Percentiles rank a stretch among this genome's conserved stretches.
These are phyloP conservation scores for Ormyrus nitidulus DNA, from an alignment of 2,888 invertebrate species.

Conservation along the genomic window DNA sequence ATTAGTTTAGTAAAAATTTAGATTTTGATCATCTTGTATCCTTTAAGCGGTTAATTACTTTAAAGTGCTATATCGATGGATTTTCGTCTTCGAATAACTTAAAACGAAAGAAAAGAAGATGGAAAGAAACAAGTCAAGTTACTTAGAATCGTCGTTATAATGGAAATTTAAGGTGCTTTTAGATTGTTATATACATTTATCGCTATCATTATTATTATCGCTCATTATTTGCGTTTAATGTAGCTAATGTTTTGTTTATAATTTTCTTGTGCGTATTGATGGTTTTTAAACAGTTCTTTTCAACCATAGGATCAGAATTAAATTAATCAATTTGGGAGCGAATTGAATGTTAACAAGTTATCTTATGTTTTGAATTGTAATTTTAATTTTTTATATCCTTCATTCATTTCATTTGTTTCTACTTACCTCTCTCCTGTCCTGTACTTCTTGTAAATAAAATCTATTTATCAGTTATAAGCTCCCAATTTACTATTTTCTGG, in stretches of 20 bases:
- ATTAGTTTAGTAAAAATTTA: conserved; percentile 35
- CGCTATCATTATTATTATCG: conserved; percentile 60
- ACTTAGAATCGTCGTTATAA: conserved; percentile 54
- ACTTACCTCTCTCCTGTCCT: conserved; percentile 52
- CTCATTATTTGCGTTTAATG: conserved; percentile 48
- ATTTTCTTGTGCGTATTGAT: conserved; percentile 41
- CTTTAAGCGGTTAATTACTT: conserved; percentile 32
- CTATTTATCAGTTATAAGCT: conserved; percentile 65
- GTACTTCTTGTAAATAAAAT: conserved; percentile 67
- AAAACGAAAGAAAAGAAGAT: conserved; percentile 46
- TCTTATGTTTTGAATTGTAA: conserved; percentile 26
- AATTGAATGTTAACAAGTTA: conserved; percentile 56
- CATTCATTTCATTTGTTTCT: conserved; percentile 43
- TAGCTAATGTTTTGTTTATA: conserved; percentile 51
- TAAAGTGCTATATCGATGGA: conserved; percentile 38
- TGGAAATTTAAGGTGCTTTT: conserved; percentile 69
- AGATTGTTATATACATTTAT: conserved; percentile 71
- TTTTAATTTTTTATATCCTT: conserved; percentile 47
- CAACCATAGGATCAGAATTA: conserved; percentile 12
- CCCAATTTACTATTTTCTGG: conserved; percentile 59
- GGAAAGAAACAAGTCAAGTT: conserved; percentile 34
- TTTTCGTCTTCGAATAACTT: conserved; percentile 48
- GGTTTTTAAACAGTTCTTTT: conserved; percentile 20
- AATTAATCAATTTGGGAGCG: conserved; percentile 26
- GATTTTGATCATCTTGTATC: conserved; percentile 32